Percentiles rank a stretch among this genome's conserved stretches.
phyloP scores from a whole-genome alignment of 2,113 vertebrate species.

The Dipodomys spectabilis region DNA sequence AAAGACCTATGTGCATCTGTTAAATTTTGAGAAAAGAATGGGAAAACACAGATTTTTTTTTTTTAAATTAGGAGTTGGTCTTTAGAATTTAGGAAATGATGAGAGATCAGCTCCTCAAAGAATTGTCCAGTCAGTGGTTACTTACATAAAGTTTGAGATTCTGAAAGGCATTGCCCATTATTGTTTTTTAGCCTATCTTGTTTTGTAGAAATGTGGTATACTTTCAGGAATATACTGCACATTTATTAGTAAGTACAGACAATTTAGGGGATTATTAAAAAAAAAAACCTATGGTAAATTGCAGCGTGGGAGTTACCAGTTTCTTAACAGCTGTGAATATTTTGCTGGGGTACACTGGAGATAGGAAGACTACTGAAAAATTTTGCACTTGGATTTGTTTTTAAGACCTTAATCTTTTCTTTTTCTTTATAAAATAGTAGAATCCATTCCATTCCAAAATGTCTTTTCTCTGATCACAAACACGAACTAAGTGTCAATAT shows the following conservation, averaged over 20 bases:
- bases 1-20: conserved; percentile 60
- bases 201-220: not conserved
- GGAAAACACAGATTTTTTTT: conserved; percentile 3
- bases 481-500: conserved; percentile 61
- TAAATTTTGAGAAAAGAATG: conserved; percentile 45
- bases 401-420: conserved; percentile 26
- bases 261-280: not conserved
- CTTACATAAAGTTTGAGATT: not conserved
- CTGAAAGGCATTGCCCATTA: not conserved
- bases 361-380: conserved; percentile 73
- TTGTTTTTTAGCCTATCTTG: not conserved
- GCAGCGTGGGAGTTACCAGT: not conserved
- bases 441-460: conserved; percentile 71
- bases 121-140: not conserved
- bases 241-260: not conserved
- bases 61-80: conserved; percentile 24
- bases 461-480: conserved; percentile 70
- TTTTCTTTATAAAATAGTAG: conserved; percentile 65
- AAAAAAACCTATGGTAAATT: not conserved
- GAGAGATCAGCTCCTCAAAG: not conserved
- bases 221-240: conserved; percentile 17
- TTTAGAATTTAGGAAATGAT: conserved; percentile 28
- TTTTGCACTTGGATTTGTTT: conserved; percentile 67
- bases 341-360: conserved; percentile 68
- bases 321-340: conserved; percentile 44